phyloP scores from a whole-genome alignment of 35 echinoderm and acorn worm genomes.

The Heliocidaris tuberculata region DNA sequence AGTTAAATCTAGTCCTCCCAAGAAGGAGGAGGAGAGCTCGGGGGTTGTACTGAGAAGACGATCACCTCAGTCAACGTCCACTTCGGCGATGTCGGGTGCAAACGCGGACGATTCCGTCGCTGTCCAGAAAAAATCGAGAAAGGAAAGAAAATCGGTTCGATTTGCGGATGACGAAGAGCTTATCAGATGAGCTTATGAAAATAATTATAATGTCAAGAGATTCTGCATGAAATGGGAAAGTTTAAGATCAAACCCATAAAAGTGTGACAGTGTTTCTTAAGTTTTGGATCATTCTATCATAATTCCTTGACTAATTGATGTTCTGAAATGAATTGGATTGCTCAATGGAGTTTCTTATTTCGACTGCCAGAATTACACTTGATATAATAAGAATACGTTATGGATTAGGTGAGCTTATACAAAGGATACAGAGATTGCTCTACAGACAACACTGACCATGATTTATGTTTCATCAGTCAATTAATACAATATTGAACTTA shows the following conservation, averaged over 20 bases:
- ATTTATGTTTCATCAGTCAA: background rate
- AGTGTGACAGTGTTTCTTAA: background rate
- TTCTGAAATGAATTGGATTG: background rate
- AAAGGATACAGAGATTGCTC: too few species aligned
- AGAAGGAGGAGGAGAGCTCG: slow-evolving; percentile 17
- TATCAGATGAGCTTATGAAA: background rate
- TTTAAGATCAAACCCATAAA: background rate
- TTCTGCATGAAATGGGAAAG: background rate
- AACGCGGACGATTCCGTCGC: background rate
- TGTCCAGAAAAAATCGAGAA: background rate
- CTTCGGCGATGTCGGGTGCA: background rate
- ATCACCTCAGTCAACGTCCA: background rate
- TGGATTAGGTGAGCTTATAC: background rate
- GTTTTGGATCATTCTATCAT: background rate
- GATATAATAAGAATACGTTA: too few species aligned
- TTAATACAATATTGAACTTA: too few species aligned
- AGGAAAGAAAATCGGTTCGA: slow-evolving; percentile 48
- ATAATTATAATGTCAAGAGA: too few species aligned
- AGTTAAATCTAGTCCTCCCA: background rate
- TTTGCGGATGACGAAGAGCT: slow-evolving; percentile 42
- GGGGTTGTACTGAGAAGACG: background rate
- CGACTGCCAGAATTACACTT: background rate
- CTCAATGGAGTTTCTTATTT: background rate
- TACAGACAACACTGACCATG: background rate
- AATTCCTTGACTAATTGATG: background rate